phyloP scores from a whole-genome alignment of 2,888 invertebrate species.

The Pollenia amentaria region DNA sequence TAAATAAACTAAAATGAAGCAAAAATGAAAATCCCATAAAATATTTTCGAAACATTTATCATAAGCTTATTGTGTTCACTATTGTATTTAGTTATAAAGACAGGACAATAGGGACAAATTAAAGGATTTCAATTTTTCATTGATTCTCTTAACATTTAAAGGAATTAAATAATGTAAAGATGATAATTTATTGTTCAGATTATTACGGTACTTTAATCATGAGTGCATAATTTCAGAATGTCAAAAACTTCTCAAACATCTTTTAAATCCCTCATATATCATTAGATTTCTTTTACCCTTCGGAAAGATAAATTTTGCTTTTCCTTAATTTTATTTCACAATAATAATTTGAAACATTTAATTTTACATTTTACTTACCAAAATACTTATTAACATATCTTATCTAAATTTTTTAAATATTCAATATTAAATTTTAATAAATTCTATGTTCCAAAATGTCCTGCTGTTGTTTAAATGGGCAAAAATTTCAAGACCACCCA shows the following conservation, averaged over 20 bases:
- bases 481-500: constrained; percentile 60
- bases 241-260: too few species aligned
- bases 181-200: constrained; percentile 36
- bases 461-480: constrained; percentile 53
- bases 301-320: too few species aligned
- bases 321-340: neutral
- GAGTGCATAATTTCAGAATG: neutral
- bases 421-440: constrained; percentile 7
- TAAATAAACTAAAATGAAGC: constrained; percentile 37
- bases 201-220: constrained; percentile 47
- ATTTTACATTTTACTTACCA: neutral
- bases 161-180: neutral
- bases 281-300: too few species aligned
- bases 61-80: constrained; percentile 52
- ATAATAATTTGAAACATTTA: constrained; percentile 44
- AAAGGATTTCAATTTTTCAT: constrained; percentile 33
- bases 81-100: neutral
- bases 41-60: constrained; percentile 55
- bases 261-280: too few species aligned
- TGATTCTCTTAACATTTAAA: constrained; percentile 26
- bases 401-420: constrained; percentile 23
- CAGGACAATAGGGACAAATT: constrained; percentile 59
- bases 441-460: constrained; percentile 13
- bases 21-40: constrained; percentile 9
- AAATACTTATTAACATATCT: constrained; percentile 34